Evolutionary conservation across 2,797 vertebrate genomes (phyloP), one percentile per base, ranked within the genome.

Genomic region (Tragopan temminckii): DNA sequence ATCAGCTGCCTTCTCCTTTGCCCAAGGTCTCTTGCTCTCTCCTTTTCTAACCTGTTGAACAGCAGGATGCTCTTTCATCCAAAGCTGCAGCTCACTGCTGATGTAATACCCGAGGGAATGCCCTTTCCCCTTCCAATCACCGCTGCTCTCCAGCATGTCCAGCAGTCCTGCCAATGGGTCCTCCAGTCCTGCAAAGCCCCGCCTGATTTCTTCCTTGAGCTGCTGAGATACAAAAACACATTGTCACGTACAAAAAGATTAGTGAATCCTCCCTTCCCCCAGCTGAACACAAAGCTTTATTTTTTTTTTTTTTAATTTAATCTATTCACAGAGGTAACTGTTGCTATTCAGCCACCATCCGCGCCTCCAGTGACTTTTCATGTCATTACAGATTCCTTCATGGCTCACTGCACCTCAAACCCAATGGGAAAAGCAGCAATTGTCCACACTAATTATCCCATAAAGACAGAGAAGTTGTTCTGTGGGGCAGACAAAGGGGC

Each of bases 261-360:
- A 87, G 87, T 64, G 94, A 93, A 95, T 96, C 94, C 83, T 95
- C 89, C 95, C 95, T 90, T 76, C 94, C 94, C 92, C 80, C 43
- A 29, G 55, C 29, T 17, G 50, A 90, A 72, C 92, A 92, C 67
- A 82, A 95, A 97, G 92, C 90, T 97, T 94, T 91, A 87, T 88
- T 93, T 95, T 93, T 95, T 71, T 88, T 93, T 40, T 42, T 43
- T 95, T 93, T 95, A 68, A 88, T 94, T 89, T 94, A 91, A 96
- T 97, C 95, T 91, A 89, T 97, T 97, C 95, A 96, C 92, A 93
- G 94, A 96, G 96, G 97, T 97, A 95, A 96, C 94, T 97, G 97
- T 97, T 85, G 87, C 95, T 90, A 92, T 96, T 96, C 91, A 97
- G 95, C 96, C 93, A 88, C 96, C 89, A 78, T 82, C 91, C 76